These are phyloP conservation scores for Scelioninae gen. 2 DNA, from an alignment of 2,888 invertebrate genomes.

Conservation along the genomic window DNA sequence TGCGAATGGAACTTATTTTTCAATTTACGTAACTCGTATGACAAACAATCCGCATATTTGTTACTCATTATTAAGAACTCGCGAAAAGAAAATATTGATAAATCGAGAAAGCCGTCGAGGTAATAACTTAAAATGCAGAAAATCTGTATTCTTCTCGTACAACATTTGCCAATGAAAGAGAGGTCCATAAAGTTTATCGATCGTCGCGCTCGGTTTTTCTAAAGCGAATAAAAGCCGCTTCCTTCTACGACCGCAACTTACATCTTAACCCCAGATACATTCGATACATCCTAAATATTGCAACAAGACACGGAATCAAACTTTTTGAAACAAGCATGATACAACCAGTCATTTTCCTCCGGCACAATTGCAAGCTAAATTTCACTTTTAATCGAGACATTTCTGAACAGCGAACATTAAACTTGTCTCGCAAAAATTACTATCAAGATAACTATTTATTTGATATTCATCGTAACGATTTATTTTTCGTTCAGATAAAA, in stretches of 20 bases:
- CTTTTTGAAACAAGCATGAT: not conserved
- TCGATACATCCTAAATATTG: slow-evolving; percentile 38
- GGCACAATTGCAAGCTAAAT: too few relatives aligned
- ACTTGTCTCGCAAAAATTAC: too few relatives aligned
- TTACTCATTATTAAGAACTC: slow-evolving; percentile 32
- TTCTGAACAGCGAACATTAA: too few relatives aligned
- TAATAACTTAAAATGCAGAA: slow-evolving; percentile 51
- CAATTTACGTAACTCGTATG: not conserved
- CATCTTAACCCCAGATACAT: slow-evolving; percentile 39
- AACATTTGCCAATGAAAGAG: slow-evolving; percentile 53
- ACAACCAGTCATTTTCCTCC: too few relatives aligned
- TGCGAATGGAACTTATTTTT: too few relatives aligned
- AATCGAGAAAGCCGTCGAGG: slow-evolving; percentile 41
- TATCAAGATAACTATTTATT: too few relatives aligned
- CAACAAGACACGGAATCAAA: slow-evolving; percentile 18
- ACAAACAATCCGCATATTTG: slow-evolving; percentile 20
- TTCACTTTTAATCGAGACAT: too few relatives aligned
- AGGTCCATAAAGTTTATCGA: slow-evolving; percentile 58
- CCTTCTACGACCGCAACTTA: slow-evolving; percentile 45
- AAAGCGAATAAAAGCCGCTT: slow-evolving; percentile 53
- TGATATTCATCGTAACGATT: too few relatives aligned
- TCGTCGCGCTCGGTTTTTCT: slow-evolving; percentile 51
- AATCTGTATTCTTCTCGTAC: slow-evolving; percentile 52
- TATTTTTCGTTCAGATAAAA: too few relatives aligned
- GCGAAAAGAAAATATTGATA: slow-evolving; percentile 41